Evolutionary conservation across 1,140 invertebrate species (phyloP).

Genomic region (Pseudobourletiella spinata): DNA sequence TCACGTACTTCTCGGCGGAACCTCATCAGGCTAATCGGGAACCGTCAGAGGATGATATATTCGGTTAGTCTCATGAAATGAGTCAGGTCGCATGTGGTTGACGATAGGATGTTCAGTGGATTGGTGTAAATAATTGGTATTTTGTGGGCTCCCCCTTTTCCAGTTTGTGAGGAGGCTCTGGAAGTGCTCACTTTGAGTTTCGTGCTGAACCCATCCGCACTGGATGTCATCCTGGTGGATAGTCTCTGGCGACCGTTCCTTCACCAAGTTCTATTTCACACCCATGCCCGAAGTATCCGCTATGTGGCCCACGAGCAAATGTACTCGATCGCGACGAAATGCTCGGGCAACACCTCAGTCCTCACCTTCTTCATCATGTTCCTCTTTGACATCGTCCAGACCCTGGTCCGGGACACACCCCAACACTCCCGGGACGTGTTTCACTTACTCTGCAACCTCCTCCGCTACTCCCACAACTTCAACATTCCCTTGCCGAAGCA

Average conservation of each 20-base stretch:
- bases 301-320: conserved; percentile 72
- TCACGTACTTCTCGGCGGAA: conserved; percentile 30
- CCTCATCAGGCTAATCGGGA: conserved; percentile 33
- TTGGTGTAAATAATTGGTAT: background rate
- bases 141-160: conserved; percentile 37
- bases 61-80: conserved; percentile 17
- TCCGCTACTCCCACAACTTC: conserved; percentile 62
- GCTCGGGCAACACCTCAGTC: conserved; percentile 48
- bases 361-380: conserved; percentile 65
- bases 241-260: conserved; percentile 26
- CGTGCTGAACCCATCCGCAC: conserved; percentile 68
- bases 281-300: conserved; percentile 47
- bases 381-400: conserved; percentile 61
- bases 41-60: conserved; percentile 30
- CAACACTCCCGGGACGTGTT: conserved; percentile 64
- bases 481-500: conserved; percentile 57
- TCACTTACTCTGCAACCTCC: conserved; percentile 61
- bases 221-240: conserved; percentile 49
- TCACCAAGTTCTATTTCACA: conserved; percentile 27
- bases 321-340: conserved; percentile 65
- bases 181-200: conserved; percentile 84
- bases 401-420: conserved; percentile 65
- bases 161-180: conserved; percentile 81
- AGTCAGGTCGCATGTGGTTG: too few species aligned
- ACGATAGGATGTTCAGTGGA: background rate